These are phyloP conservation scores for Pachypanchax playfairii DNA, from an alignment of 2,113 vertebrate genomes.

Conservation along the genomic window DNA sequence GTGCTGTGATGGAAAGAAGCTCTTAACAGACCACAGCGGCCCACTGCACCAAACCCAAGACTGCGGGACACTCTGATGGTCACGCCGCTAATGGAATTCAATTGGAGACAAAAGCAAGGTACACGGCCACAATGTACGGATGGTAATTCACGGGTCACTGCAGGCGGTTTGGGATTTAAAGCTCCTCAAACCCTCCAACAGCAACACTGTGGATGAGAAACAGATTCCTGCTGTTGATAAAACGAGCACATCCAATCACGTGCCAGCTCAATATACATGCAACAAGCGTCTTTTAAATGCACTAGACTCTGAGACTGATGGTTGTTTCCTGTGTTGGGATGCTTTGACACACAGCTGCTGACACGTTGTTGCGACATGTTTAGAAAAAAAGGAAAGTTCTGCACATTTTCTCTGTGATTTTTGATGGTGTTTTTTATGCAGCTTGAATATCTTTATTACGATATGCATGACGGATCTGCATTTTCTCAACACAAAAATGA, in stretches of 20 bases:
- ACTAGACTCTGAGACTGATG: not conserved
- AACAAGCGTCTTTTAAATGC: not conserved
- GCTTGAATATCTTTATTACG: no score
- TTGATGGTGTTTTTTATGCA: no score
- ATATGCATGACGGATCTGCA: no score
- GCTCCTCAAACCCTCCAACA: not conserved
- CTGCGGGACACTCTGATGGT: not conserved
- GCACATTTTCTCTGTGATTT: no score
- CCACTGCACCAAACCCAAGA: constrained; percentile 22
- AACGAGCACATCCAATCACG: constrained; percentile 9
- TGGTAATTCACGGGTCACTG: constrained; percentile 26
- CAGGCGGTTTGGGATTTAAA: constrained; percentile 12
- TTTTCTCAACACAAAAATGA: no score
- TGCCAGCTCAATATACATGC: not conserved
- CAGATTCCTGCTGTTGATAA: constrained; percentile 45
- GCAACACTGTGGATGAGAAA: constrained; percentile 18
- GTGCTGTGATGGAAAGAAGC: constrained; percentile 10
- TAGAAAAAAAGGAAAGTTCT: no score
- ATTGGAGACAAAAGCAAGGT: constrained; percentile 21
- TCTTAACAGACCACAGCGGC: constrained; percentile 23
- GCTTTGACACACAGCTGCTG: not conserved
- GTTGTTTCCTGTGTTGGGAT: not conserved
- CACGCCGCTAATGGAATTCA: constrained; percentile 41
- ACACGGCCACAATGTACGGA: constrained; percentile 26
- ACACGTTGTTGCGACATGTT: no score